Evolutionary conservation across 2,888 invertebrate genomes (phyloP).

Genomic region (Beris morrisii): DNA sequence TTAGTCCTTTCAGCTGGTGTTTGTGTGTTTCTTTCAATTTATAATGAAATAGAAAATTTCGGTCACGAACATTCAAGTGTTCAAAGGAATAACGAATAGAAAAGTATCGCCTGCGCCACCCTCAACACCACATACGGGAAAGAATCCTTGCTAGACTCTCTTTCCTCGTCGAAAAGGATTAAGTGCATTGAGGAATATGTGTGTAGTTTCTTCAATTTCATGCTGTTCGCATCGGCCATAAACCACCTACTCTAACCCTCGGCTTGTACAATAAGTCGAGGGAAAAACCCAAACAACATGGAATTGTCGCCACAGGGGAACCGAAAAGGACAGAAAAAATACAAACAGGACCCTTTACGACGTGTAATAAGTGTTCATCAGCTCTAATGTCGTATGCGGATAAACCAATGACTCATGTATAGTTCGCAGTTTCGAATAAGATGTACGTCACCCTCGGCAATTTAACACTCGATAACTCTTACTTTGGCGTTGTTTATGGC

Average conservation of each 20-base stretch:
- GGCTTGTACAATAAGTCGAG: neutral
- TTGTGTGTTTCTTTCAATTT: no score
- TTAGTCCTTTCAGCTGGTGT: neutral
- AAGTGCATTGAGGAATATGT: slow-evolving; percentile 20
- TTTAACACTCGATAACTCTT: slow-evolving; percentile 28
- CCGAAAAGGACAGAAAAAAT: slow-evolving; percentile 10
- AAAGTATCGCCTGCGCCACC: neutral
- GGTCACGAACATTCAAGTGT: slow-evolving; percentile 24
- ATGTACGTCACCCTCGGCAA: slow-evolving; percentile 16
- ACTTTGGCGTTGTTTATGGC: slow-evolving; percentile 25
- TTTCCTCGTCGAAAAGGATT: slow-evolving; percentile 16
- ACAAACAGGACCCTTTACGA: slow-evolving; percentile 4
- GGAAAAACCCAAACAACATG: slow-evolving; percentile 9
- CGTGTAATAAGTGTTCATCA: slow-evolving; percentile 21
- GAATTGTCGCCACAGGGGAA: slow-evolving; percentile 17
- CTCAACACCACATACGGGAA: no score
- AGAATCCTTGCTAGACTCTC: no score
- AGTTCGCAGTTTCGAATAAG: slow-evolving; percentile 5
- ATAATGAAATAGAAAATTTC: slow-evolving; percentile 24
- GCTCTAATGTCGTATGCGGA: slow-evolving; percentile 8
- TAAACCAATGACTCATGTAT: slow-evolving; percentile 20
- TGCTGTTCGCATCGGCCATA: slow-evolving; percentile 5
- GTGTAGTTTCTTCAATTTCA: slow-evolving; percentile 22
- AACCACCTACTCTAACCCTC: neutral
- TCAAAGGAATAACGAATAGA: neutral